These are phyloP conservation scores for Labeo calbasu DNA, from an alignment of 2,797 vertebrate genomes.

Conservation along the genomic window DNA sequence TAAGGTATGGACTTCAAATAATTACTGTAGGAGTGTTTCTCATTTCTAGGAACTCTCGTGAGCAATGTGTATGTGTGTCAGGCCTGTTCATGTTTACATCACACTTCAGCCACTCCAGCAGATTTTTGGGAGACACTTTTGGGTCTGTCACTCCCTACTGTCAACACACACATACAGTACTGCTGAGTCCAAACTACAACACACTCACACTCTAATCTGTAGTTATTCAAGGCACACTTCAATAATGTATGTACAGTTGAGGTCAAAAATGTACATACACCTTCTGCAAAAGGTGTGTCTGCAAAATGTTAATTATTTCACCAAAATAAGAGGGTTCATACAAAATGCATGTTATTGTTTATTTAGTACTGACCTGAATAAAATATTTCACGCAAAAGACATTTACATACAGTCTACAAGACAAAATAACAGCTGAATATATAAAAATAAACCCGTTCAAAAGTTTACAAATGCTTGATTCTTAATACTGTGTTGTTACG, in stretches of 20 bases:
- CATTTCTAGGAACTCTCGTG: not conserved
- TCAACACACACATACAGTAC: slow-evolving; percentile 8
- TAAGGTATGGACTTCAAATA: not conserved
- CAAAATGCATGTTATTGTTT: too few species aligned
- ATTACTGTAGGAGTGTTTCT: not conserved
- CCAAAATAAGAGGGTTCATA: too few species aligned
- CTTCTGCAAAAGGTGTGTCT: too few species aligned
- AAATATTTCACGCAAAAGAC: too few species aligned
- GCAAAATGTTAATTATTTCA: too few species aligned
- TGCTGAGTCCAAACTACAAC: slow-evolving; percentile 42
- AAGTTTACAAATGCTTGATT: too few species aligned
- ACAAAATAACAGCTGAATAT: too few species aligned
- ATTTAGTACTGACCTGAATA: too few species aligned
- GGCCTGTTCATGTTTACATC: slow-evolving; percentile 49
- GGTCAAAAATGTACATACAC: too few species aligned
- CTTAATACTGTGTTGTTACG: too few species aligned
- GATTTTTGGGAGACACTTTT: slow-evolving; percentile 45
- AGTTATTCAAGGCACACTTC: not conserved
- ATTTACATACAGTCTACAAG: too few species aligned
- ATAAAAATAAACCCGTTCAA: too few species aligned
- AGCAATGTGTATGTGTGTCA: not conserved
- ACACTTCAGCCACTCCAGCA: slow-evolving; percentile 45
- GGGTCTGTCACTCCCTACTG: slow-evolving; percentile 44
- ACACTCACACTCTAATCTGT: not conserved
- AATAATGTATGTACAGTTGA: not conserved